These are phyloP conservation scores for Aporophyla nigra DNA, from an alignment of 2,888 invertebrate genomes.

Conservation along the genomic window DNA sequence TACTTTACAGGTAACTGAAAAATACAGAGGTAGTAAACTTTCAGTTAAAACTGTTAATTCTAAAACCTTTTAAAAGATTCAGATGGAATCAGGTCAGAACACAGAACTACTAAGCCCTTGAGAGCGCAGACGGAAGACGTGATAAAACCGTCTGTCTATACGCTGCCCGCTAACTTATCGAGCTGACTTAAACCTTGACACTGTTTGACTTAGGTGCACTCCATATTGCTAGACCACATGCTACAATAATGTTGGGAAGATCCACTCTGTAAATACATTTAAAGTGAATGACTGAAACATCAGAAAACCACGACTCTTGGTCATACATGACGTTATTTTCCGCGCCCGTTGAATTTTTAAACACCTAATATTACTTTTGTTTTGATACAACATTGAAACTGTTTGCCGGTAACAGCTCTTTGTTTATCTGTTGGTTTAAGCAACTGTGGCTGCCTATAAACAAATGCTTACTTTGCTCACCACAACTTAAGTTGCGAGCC, in stretches of 20 bases:
- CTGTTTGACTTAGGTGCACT: constrained; percentile 18
- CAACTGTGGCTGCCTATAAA: too few relatives aligned
- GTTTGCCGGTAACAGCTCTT: neutral
- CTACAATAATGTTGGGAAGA: neutral
- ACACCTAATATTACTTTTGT: neutral
- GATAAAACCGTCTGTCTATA: neutral
- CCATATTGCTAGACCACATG: neutral
- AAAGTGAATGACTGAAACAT: too few relatives aligned
- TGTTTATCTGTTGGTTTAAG: too few relatives aligned
- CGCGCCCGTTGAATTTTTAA: neutral
- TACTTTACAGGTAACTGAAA: neutral
- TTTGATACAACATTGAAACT: neutral
- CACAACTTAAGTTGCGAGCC: too few relatives aligned
- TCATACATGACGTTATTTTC: neutral
- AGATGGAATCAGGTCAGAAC: neutral
- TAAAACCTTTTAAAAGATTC: neutral
- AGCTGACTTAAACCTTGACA: constrained; percentile 28
- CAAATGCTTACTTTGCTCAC: too few relatives aligned
- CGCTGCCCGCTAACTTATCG: constrained; percentile 24
- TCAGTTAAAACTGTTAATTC: neutral
- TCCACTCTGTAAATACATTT: neutral
- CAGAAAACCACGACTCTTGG: neutral
- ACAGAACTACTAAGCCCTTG: constrained; percentile 11
- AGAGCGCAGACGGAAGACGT: neutral
- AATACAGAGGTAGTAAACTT: neutral